These are phyloP conservation scores for Peromyscus aztecus DNA, from an alignment of 2,797 vertebrate species.

Conservation along the genomic window DNA sequence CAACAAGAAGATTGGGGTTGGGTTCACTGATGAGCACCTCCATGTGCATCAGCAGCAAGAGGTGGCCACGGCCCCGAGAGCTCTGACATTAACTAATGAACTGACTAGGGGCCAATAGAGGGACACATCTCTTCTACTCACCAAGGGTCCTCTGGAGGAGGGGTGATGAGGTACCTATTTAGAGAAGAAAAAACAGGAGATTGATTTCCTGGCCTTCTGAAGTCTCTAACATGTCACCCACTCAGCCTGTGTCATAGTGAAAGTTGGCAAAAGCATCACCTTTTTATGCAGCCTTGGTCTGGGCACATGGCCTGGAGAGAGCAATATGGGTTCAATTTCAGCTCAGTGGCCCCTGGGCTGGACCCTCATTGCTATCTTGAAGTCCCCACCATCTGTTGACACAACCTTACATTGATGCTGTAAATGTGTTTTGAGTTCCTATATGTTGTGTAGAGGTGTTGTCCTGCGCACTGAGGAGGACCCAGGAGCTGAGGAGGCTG, in stretches of 20 bases:
- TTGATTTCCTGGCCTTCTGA: not conserved
- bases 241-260: not conserved
- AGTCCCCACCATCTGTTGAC: not conserved
- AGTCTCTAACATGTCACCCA: not conserved
- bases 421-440: not conserved
- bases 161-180: not conserved
- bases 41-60: not conserved
- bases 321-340: not conserved
- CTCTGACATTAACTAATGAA: not conserved
- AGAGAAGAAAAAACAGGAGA: slow-evolving; percentile 26
- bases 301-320: not conserved
- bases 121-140: not conserved
- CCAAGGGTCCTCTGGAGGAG: not conserved
- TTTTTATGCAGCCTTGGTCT: not conserved
- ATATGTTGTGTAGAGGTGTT: not conserved
- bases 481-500: not conserved
- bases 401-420: not conserved
- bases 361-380: not conserved
- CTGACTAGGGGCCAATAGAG: not conserved
- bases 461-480: not conserved
- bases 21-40: not conserved
- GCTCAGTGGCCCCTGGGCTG: not conserved
- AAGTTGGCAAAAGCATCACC: not conserved
- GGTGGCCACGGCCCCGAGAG: not conserved
- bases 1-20: not conserved